Base-by-base conservation (phyloP, 2,888 invertebrate species). In the Fragum sueziense region DNA sequence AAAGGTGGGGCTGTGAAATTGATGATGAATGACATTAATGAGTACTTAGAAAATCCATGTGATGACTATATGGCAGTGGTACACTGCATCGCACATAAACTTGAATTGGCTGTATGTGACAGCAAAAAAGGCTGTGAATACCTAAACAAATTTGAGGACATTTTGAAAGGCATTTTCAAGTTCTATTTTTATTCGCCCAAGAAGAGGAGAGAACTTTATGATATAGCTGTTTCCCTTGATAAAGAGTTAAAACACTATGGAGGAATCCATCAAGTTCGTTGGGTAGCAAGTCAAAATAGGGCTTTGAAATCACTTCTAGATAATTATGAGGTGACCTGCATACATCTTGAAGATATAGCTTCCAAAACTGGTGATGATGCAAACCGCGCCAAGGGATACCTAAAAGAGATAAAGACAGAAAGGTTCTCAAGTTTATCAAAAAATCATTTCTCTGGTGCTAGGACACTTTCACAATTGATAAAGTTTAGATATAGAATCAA, bases 71-170 rank as follows among this genome's bases (percentile, higher is more conserved):
- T 69, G 33, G 22, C 61, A 27, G 69, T 70, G 41, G 71, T 77
- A 4, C 68, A 77, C 37, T 68, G 72, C 31, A 77, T 72, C 68
- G 72, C 72, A 29, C 61, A 77, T 52, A 77, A 77, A 33, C 25
- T 77, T 20, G 77, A 77, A 61, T 37, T 77, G 33, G 72, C 72
- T 51, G 72, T 76, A 6, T 71, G 71, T 67, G 74, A 61, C 25
- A 17, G 31, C 2, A 74, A 74, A 41, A 74, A 74, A 47, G 72
- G 62, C 4, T 76, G 68, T 37, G 29, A 20, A 14, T 71, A 71
- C 34, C 31, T 76, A n/a, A 29, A 37, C 7, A 57, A 59, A 25
- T 67, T 71, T 76, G 76, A 76, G 31, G 37, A 74, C 41, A 61
- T 51, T 17, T 33, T 74, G 59, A 74, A 74, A 27, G 69, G 61